Percentiles rank a stretch among this genome's conserved stretches.
Conservation (phyloP, 2,113 vertebrate species). For the Ptyas mucosa region DNA sequence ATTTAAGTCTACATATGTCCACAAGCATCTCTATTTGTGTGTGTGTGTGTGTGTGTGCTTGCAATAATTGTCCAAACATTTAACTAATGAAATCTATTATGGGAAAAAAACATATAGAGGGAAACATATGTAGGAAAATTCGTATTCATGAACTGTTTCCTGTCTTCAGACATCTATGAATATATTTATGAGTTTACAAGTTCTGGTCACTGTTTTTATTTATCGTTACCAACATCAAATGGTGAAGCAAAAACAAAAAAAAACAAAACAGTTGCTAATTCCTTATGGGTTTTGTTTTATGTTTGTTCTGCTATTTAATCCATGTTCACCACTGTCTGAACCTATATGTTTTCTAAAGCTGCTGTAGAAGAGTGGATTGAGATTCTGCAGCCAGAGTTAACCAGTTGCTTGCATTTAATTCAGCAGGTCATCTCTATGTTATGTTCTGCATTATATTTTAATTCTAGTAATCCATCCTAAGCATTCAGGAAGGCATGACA, state of each 20-base stretch:
- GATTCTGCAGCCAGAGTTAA: background rate
- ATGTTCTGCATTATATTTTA: background rate
- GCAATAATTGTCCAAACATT: background rate
- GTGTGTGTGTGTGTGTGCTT: background rate
- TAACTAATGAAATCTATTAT: background rate
- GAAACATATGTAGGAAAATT: background rate
- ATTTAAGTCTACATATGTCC: background rate
- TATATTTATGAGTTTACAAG: background rate
- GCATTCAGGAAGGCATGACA: background rate
- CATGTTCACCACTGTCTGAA: background rate
- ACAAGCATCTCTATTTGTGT: background rate
- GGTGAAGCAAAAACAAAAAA: background rate
- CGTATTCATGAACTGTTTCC: background rate
- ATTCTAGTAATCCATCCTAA: too few relatives aligned
- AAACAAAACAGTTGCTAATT: background rate
- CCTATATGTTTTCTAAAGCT: background rate
- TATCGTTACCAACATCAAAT: background rate
- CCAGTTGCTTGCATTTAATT: background rate
- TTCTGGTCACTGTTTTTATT: background rate
- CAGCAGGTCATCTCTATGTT: background rate
- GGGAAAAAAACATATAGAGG: background rate
- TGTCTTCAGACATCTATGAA: background rate
- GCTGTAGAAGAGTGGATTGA: background rate
- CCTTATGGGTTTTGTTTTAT: background rate
- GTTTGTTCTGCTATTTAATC: background rate